These are phyloP conservation scores for Mergus octosetaceus DNA, from an alignment of 2,797 vertebrate species.

Conservation along the genomic window DNA sequence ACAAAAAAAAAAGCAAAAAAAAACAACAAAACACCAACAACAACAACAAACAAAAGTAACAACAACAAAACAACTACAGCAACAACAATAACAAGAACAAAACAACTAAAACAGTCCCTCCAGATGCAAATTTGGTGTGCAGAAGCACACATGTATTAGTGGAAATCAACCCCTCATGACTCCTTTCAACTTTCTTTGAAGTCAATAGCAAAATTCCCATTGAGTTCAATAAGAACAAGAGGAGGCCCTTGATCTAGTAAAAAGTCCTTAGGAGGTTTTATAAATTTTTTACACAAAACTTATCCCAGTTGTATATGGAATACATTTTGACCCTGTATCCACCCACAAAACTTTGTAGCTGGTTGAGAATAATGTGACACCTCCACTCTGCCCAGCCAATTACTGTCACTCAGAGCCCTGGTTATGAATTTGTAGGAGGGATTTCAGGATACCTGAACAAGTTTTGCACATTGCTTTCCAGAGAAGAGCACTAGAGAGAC, in stretches of 20 bases:
- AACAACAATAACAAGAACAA: neutral
- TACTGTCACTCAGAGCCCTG: neutral
- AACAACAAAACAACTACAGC: neutral
- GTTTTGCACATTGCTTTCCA: neutral
- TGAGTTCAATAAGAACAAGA: constrained; percentile 51
- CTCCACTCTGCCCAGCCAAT: neutral
- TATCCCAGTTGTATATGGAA: constrained; percentile 4
- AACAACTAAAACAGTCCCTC: neutral
- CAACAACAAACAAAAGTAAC: neutral
- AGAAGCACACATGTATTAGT: constrained; percentile 43
- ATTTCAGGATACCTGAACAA: neutral
- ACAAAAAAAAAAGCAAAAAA: rapidly evolving
- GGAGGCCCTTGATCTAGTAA: constrained; percentile 38
- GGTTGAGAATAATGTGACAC: neutral
- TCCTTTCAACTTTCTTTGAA: constrained; percentile 67
- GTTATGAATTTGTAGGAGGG: neutral
- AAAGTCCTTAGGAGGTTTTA: constrained; percentile 46
- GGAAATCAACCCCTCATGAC: constrained; percentile 54
- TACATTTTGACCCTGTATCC: constrained; percentile 11
- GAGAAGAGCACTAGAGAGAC: constrained; percentile 12
- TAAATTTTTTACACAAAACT: constrained; percentile 37
- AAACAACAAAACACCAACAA: neutral
- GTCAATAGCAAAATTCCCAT: constrained; percentile 63
- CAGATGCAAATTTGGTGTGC: constrained; percentile 57
- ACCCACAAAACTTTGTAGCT: neutral